phyloP scores from a whole-genome alignment of 2,797 vertebrate species.

The Ctenopoma multispine region DNA sequence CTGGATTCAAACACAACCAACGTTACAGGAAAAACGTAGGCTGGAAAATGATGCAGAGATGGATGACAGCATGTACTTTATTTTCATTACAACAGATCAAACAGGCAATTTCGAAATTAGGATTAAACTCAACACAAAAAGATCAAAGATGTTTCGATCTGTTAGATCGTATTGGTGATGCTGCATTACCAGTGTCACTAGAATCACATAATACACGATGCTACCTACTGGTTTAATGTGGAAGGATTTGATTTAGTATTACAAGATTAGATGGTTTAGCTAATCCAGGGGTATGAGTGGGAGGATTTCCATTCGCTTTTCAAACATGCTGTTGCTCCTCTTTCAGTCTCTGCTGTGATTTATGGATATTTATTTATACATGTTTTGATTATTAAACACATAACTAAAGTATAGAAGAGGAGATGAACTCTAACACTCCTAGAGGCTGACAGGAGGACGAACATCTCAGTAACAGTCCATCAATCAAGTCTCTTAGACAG shows the following conservation, averaged over 20 bases:
- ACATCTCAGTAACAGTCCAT: too few species aligned
- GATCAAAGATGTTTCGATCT: neutral
- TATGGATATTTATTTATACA: too few species aligned
- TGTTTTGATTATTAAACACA: neutral
- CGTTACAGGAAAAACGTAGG: too few species aligned
- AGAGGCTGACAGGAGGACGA: too few species aligned
- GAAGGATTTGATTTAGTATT: neutral
- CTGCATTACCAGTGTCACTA: neutral
- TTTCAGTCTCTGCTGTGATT: neutral
- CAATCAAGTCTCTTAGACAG: too few species aligned
- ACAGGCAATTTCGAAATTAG: neutral
- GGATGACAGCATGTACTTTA: too few species aligned
- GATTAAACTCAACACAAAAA: neutral
- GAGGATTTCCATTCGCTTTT: neutral
- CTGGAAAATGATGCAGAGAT: too few species aligned
- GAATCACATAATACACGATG: neutral
- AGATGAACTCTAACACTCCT: neutral
- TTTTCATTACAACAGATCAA: neutral
- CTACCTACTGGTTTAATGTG: neutral
- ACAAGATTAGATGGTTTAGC: neutral
- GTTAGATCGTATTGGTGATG: neutral
- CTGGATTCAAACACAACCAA: too few species aligned
- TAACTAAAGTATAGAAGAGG: neutral
- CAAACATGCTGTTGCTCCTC: neutral
- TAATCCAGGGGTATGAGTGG: neutral